Evolutionary conservation across 1,140 invertebrate species (phyloP).

Genomic region (Plectrocnemia conspersa): DNA sequence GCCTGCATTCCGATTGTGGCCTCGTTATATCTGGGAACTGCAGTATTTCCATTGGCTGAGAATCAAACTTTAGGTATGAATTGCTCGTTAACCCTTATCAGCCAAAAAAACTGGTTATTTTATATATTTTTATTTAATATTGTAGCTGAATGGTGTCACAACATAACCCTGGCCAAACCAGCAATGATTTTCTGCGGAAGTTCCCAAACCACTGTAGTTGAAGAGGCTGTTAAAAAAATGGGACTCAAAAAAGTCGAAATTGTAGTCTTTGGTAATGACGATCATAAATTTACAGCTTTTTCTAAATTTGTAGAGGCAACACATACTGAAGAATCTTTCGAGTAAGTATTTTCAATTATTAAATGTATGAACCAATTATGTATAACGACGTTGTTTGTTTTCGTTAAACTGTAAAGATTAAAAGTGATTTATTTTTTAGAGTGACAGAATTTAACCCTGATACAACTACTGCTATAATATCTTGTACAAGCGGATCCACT

Average conservation of each 20-base stretch:
- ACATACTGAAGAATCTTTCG: background rate
- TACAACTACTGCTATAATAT: no score
- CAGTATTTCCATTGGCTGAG: conserved; percentile 1
- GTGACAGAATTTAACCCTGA: no score
- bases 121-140: no score
- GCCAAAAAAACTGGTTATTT: no score
- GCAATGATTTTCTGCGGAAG: background rate
- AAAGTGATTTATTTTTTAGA: no score
- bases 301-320: background rate
- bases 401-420: no score
- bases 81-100: conserved; percentile 2
- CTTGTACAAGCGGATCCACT: no score
- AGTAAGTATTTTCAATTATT: no score
- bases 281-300: background rate
- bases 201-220: background rate
- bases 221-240: background rate
- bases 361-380: no score
- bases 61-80: conserved; percentile 14
- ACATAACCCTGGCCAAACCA: background rate
- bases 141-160: background rate
- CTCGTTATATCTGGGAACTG: conserved; percentile 36
- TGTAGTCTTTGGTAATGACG: background rate
- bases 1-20: conserved; percentile 40
- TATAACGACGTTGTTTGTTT: no score
- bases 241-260: background rate